Conservation (phyloP, 2,113 vertebrate species). For the Hippocampus mohnikei region DNA sequence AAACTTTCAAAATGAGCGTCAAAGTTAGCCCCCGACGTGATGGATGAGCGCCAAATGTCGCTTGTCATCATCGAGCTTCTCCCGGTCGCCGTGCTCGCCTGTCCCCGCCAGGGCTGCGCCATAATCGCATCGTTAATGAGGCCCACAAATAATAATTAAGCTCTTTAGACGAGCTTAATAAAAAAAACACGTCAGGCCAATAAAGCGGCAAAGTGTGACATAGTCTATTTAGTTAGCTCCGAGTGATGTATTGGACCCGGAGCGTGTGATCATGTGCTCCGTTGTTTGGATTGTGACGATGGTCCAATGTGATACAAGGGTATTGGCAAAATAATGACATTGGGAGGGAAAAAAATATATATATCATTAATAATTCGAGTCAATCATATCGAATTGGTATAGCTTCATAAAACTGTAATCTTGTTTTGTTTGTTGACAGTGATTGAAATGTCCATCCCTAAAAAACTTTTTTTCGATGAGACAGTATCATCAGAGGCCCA, state of each 20-base stretch:
- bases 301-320: neutral
- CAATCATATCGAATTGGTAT: too few relatives aligned
- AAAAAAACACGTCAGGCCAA: slow-evolving; percentile 51
- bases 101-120: slow-evolving; percentile 22
- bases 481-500: too few relatives aligned
- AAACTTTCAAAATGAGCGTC: slow-evolving; percentile 76
- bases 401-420: too few relatives aligned
- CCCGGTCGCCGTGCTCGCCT: slow-evolving; percentile 60
- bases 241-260: slow-evolving; percentile 35
- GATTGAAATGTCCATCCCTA: too few relatives aligned
- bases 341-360: too few relatives aligned
- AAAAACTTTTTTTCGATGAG: too few relatives aligned
- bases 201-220: slow-evolving; percentile 26
- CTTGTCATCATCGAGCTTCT: slow-evolving; percentile 76
- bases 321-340: too few relatives aligned
- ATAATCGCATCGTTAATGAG: slow-evolving; percentile 48
- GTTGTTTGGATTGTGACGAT: neutral
- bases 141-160: slow-evolving; percentile 59
- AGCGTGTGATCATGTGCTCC: slow-evolving; percentile 19
- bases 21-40: slow-evolving; percentile 73
- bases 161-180: slow-evolving; percentile 55
- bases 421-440: too few relatives aligned
- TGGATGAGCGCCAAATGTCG: slow-evolving; percentile 70
- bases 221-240: slow-evolving; percentile 45
- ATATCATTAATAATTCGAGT: too few relatives aligned